These are phyloP conservation scores for Ephydatia muelleri DNA, from an alignment of 37 sponge, comb jelly and placozoan genomes.

Conservation along the genomic window DNA sequence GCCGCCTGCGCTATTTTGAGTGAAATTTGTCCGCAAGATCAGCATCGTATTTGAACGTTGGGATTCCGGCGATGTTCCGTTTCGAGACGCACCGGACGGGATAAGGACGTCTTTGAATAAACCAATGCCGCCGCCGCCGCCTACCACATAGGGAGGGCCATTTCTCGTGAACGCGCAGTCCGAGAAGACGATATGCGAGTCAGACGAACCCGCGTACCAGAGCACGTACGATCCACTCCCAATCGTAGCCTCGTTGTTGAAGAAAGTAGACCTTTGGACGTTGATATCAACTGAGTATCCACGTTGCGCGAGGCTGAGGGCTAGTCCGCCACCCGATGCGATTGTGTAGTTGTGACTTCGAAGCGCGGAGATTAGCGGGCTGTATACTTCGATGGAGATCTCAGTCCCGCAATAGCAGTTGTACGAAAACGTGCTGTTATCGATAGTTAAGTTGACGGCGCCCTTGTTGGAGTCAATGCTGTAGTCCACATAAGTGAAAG, in stretches of 20 bases:
- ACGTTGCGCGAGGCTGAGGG: background rate
- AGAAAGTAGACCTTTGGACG: background rate
- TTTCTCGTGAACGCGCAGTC: background rate
- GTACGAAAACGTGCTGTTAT: too few relatives aligned
- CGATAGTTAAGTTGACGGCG: too few relatives aligned
- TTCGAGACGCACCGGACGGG: background rate
- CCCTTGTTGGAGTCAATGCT: too few relatives aligned
- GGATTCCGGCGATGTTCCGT: background rate
- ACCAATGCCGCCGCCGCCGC: background rate
- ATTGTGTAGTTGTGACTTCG: background rate
- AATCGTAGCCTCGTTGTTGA: background rate
- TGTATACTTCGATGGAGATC: background rate
- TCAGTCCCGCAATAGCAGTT: background rate
- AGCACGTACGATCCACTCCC: background rate
- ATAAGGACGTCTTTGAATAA: background rate
- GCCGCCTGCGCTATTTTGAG: background rate
- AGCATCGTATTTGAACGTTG: background rate
- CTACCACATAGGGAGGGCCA: background rate
- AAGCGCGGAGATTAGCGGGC: background rate
- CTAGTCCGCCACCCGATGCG: background rate
- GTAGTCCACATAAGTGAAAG: too few relatives aligned
- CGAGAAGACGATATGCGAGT: background rate
- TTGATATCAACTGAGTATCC: background rate
- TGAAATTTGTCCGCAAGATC: conserved; percentile 5
- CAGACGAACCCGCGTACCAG: background rate